Evolutionary conservation across 2,888 invertebrate species (phyloP), one percentile per base, ranked within the genome.

Genomic region (Tubulanus polymorphus): DNA sequence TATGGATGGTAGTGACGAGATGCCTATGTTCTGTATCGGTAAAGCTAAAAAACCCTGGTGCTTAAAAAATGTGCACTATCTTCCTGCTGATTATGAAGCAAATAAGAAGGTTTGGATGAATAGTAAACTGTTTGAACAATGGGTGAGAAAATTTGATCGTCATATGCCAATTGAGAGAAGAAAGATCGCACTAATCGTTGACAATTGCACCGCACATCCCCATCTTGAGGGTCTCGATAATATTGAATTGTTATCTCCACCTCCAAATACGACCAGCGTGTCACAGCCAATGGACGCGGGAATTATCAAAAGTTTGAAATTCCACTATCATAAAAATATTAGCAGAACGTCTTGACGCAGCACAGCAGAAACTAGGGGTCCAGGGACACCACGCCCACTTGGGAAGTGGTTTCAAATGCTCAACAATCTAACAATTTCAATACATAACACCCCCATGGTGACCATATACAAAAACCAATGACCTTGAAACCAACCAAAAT

Each of bases 221-320:
- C 37, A 37, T 3, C 32, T 65, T 2, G 46, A 48, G 18, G 41
- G 50, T 5, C 46, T 67, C 25, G 57, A 55, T 48, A 49, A 51
- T 8, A 50, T 63, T 2, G 49, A 48, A 26, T 48, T 67, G 15
- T 48, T 63, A 8, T 68, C 65, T 47, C 60, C 65, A 12, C 65
- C 65, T n/a, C 63, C 66, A 8, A 68, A 67, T 53, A 61, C 63
- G 8, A 66, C 65, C 25, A 51, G 48, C 32, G 52, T 59, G 15
- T 56, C 56, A 0, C 68, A 68, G 45, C 68, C 68, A 2, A 65
- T 66, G 64, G 63, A 66, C 53, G 61, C 63, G 48, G 65, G 65
- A 1, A 57, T 70, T 15, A 65, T 65, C 10, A 51, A 62, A n/a
- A 57, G 56, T 41, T 51, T 66, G 3, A 62, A 66, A 28, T 23